Base-by-base conservation (phyloP, 2,888 invertebrate genomes). In the Mimachlamys varia region DNA sequence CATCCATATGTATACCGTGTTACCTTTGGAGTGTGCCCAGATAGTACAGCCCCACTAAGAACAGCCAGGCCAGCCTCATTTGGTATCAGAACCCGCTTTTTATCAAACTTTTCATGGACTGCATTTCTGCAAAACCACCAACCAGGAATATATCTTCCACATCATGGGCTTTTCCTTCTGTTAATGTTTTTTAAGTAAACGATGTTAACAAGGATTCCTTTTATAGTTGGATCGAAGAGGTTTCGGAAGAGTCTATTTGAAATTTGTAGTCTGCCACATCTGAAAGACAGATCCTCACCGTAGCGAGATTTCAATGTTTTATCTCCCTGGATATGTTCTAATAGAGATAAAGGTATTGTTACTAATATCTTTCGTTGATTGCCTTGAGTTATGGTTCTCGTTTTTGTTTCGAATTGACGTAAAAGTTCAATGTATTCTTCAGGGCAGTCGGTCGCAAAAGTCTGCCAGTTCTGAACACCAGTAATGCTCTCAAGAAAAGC, bases 351-450 rank as follows among this genome's bases (percentile, higher is more conserved):
- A 22, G 62, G 17, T n/a, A 62, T 17, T 62, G 62, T 22, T 0
- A 22, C 0, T n/a, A 1, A 19, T n/a, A 7, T n/a, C n/a, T n/a
- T n/a, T n/a, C n/a, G n/a, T 22, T 1, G n/a, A 3, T 7, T n/a
- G 22, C n/a, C 62, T 4, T 10, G 7, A 22, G 10, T 1, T 62
- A 10, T 3, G 3, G 2, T n/a, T 62, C 91, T 92, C 44, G n/a
- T n/a, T n/a, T 88, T 91, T 10, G 58, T 33, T 89, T 92, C 92
- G 88, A 92, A 92, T 4, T 89, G 87, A 17, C 90, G 53, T 13
- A 90, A 62, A 27, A 92, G 87, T 19, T 92, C 89, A 1, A 88
- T 62, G 87, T 91, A 91, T 88, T 92, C 92, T 13, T 90, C 90
- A 0, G 88, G 19, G 0, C 49, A 55, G 5, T 62, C 19, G n/a